Percentiles rank a stretch among this genome's conserved stretches.
Conservation (phyloP, 2,113 vertebrate genomes). For the Leptocoma aspasia region DNA sequence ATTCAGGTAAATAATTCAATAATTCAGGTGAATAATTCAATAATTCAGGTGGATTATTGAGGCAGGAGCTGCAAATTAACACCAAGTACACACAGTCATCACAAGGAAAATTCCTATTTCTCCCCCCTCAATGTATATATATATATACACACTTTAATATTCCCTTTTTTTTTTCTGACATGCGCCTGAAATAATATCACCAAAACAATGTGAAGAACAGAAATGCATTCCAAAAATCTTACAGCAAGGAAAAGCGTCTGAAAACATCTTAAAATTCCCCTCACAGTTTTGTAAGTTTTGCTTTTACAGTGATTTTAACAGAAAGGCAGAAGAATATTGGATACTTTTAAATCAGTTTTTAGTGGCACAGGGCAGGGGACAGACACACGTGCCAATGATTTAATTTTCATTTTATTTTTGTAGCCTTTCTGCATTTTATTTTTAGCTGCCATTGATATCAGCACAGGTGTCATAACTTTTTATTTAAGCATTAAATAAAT, state of each 20-base stretch:
- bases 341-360: background rate
- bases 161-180: background rate
- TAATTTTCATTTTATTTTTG: background rate
- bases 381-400: too few relatives aligned
- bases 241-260: background rate
- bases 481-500: background rate
- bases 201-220: background rate
- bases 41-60: background rate
- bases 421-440: background rate
- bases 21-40: background rate
- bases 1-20: background rate
- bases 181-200: background rate
- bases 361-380: background rate
- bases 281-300: background rate
- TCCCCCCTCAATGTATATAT: too few relatives aligned
- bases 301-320: background rate
- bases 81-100: background rate
- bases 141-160: background rate
- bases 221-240: background rate
- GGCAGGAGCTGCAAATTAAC: background rate
- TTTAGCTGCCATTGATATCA: accelerated
- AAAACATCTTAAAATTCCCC: background rate
- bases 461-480: background rate
- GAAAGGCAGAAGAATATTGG: background rate
- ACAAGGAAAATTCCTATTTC: background rate